Percentiles rank a stretch among this genome's conserved stretches.
Evolutionary conservation across 2,888 invertebrate species (phyloP).

Genomic region (Stenchaetothrips biformis): DNA sequence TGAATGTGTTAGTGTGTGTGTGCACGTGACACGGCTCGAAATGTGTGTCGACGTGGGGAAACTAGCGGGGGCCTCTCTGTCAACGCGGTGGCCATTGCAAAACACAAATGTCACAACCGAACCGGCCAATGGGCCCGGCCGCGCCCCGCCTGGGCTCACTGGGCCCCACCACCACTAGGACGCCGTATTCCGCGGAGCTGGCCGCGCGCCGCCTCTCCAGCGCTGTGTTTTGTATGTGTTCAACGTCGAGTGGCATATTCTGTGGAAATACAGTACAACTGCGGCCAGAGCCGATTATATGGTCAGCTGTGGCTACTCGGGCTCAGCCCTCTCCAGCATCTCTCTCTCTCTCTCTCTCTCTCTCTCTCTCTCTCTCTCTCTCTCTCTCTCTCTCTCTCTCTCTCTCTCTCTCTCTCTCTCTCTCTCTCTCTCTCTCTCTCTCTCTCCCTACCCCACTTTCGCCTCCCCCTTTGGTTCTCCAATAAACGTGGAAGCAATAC

Average conservation of each 20-base stretch:
- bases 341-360: not conserved
- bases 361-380: not conserved
- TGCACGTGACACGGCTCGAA: not conserved
- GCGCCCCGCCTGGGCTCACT: too few relatives aligned
- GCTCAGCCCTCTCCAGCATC: not conserved
- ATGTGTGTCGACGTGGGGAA: not conserved
- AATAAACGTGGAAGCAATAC: too few relatives aligned
- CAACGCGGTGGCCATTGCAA: not conserved
- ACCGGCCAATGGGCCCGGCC: too few relatives aligned
- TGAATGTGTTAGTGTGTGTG: not conserved
- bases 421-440: not conserved
- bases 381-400: not conserved
- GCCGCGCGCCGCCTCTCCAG: not conserved
- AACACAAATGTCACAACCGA: conserved; percentile 16
- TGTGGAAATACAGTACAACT: conserved; percentile 9
- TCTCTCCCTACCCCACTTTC: not conserved
- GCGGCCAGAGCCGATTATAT: conserved; percentile 11
- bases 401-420: not conserved
- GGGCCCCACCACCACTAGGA: too few relatives aligned
- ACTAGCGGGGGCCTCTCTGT: conserved; percentile 5
- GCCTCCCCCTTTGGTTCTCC: not conserved
- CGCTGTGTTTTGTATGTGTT: conserved; percentile 24
- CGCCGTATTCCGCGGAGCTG: too few relatives aligned
- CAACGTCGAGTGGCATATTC: conserved; percentile 18
- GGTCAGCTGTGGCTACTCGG: conserved; percentile 1